Conservation (phyloP, 2,888 invertebrate genomes). For the Atherix ibis region DNA sequence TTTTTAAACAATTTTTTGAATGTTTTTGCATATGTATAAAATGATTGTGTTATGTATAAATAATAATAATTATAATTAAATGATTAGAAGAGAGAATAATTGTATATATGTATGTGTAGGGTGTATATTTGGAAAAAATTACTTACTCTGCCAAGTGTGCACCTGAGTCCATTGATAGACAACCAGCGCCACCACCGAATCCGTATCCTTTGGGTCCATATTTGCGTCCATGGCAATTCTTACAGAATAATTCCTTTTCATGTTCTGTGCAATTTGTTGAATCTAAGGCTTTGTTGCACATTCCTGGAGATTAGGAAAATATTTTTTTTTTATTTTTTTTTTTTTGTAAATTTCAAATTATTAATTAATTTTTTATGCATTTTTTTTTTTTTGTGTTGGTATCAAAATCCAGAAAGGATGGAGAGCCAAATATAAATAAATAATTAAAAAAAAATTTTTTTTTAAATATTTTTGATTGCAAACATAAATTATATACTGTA, state of each 20-base stretch:
- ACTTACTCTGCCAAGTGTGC: slow-evolving; percentile 82
- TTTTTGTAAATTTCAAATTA: background rate
- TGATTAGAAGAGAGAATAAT: too few relatives aligned
- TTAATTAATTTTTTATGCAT: slow-evolving; percentile 8
- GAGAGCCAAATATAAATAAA: too few relatives aligned
- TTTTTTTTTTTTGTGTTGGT: too few relatives aligned
- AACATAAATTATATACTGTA: too few relatives aligned
- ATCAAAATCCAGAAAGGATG: too few relatives aligned
- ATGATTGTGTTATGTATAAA: too few relatives aligned
- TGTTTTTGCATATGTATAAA: too few relatives aligned
- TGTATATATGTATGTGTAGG: too few relatives aligned
- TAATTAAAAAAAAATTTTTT: too few relatives aligned
- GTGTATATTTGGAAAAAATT: background rate
- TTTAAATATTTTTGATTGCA: too few relatives aligned
- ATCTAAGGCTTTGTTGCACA: slow-evolving; percentile 96
- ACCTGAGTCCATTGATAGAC: slow-evolving; percentile 90
- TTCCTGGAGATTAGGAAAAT: slow-evolving; percentile 38
- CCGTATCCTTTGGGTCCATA: slow-evolving; percentile 98
- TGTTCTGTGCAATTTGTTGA: slow-evolving; percentile 97
- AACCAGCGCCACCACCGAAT: slow-evolving; percentile 95
- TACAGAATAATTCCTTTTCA: slow-evolving; percentile 93
- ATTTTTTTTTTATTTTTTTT: slow-evolving; percentile 2
- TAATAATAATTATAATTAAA: too few relatives aligned
- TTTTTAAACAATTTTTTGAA: too few relatives aligned
- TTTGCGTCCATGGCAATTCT: slow-evolving; percentile 85